phyloP scores from a whole-genome alignment of 1,140 invertebrate genomes.

The Drosophila nasuta region DNA sequence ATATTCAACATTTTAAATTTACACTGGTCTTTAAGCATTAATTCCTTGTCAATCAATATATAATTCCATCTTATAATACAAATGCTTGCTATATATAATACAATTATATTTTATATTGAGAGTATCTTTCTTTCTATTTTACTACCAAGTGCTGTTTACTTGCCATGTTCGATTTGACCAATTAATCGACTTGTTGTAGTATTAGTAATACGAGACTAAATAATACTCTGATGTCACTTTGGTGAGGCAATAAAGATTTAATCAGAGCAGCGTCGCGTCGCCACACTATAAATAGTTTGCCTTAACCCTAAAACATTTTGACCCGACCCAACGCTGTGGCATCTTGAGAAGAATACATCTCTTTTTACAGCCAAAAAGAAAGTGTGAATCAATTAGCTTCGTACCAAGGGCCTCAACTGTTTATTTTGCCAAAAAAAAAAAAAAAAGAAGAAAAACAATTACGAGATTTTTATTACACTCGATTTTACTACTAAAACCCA shows the following conservation, averaged over 20 bases:
- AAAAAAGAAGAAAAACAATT: slow-evolving; percentile 57
- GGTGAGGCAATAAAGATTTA: slow-evolving; percentile 70
- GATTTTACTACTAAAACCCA: slow-evolving; percentile 59
- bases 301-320: slow-evolving; percentile 49
- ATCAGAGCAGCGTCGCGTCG: slow-evolving; percentile 41
- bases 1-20: too few species aligned
- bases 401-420: slow-evolving; percentile 63
- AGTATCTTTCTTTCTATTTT: background rate
- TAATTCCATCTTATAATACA: background rate
- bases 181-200: slow-evolving; percentile 45
- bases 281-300: slow-evolving; percentile 16
- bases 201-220: slow-evolving; percentile 38
- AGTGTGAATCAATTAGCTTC: slow-evolving; percentile 82
- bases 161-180: slow-evolving; percentile 48
- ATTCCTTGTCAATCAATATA: too few species aligned
- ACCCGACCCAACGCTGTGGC: slow-evolving; percentile 6
- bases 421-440: slow-evolving; percentile 67
- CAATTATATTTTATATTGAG: background rate
- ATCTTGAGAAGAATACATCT: slow-evolving; percentile 58
- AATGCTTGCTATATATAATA: too few species aligned
- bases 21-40: too few species aligned
- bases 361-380: slow-evolving; percentile 81
- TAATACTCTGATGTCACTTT: slow-evolving; percentile 53
- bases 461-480: slow-evolving; percentile 73
- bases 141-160: background rate